Percentiles rank a stretch among this genome's conserved stretches.
These are phyloP conservation scores for Epinotia ramella DNA, from an alignment of 2,888 invertebrate genomes.

Conservation along the genomic window DNA sequence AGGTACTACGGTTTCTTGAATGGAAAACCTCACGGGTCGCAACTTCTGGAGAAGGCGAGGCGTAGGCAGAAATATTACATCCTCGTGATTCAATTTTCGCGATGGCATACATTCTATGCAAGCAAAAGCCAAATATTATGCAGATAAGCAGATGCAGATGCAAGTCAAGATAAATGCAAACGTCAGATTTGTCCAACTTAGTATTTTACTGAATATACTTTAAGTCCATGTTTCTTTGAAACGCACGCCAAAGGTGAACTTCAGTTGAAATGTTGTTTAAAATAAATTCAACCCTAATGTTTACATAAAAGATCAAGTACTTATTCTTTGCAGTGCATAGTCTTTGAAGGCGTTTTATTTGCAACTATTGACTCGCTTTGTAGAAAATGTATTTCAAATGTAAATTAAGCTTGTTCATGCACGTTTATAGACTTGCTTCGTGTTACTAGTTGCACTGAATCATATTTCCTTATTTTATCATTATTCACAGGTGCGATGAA, in stretches of 20 bases:
- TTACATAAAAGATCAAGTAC: constrained; percentile 29
- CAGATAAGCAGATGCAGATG: not conserved
- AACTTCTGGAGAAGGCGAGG: not conserved
- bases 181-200: constrained; percentile 8
- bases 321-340: constrained; percentile 9
- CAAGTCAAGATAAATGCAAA: constrained; percentile 31
- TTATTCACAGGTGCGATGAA: not conserved
- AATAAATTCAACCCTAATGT: constrained; percentile 26
- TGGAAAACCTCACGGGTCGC: constrained; percentile 2
- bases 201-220: constrained; percentile 12
- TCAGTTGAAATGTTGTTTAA: constrained; percentile 13
- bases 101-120: constrained; percentile 14
- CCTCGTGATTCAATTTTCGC: constrained; percentile 31
- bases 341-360: constrained; percentile 5
- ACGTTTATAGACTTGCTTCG: constrained; percentile 13
- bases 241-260: not conserved
- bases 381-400: constrained; percentile 35
- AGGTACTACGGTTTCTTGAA: constrained; percentile 1
- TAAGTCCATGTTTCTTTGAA: constrained; percentile 23
- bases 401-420: constrained; percentile 31
- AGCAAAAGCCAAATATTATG: constrained; percentile 32
- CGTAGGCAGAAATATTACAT: constrained; percentile 6
- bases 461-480: constrained; percentile 8
- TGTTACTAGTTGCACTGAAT: constrained; percentile 7
- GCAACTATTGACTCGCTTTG: constrained; percentile 24